These are phyloP conservation scores for Gymnoscelis rufifasciata DNA, from an alignment of 2,888 invertebrate genomes.

Conservation along the genomic window DNA sequence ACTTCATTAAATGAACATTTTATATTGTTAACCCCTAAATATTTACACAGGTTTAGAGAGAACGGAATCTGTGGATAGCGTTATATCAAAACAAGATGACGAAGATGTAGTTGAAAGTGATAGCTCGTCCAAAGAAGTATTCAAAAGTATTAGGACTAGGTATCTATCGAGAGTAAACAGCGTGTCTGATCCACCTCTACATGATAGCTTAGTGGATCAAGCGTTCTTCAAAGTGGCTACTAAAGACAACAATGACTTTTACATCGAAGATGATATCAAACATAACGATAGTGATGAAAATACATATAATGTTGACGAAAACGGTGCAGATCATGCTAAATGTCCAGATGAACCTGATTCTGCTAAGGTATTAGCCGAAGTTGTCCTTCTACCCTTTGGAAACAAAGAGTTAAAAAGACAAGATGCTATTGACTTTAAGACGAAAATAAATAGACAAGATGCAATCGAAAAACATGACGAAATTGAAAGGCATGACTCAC, in stretches of 20 bases:
- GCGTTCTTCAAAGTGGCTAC: slow-evolving; percentile 55
- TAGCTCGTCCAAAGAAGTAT: slow-evolving; percentile 58
- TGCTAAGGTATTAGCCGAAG: slow-evolving; percentile 35
- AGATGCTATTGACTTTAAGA: slow-evolving; percentile 49
- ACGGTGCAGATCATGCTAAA: slow-evolving; percentile 26
- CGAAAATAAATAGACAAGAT: slow-evolving; percentile 37
- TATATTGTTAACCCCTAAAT: slow-evolving; percentile 54
- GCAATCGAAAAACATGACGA: slow-evolving; percentile 36
- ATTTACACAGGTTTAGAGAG: slow-evolving; percentile 72
- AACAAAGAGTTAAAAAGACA: slow-evolving; percentile 55
- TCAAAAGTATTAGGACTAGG: slow-evolving; percentile 63
- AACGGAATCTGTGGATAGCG: slow-evolving; percentile 64
- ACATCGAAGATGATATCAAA: slow-evolving; percentile 55
- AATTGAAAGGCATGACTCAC: slow-evolving; percentile 34
- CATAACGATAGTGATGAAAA: slow-evolving; percentile 52
- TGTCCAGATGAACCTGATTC: slow-evolving; percentile 31
- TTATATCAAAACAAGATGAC: slow-evolving; percentile 42
- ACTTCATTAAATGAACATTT: slow-evolving; percentile 35
- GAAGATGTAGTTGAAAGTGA: slow-evolving; percentile 55
- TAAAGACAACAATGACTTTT: slow-evolving; percentile 37
- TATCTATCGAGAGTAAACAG: slow-evolving; percentile 68
- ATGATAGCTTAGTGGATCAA: slow-evolving; percentile 54
- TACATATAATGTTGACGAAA: slow-evolving; percentile 30
- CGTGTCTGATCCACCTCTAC: slow-evolving; percentile 52
- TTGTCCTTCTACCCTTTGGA: slow-evolving; percentile 41